Conservation (phyloP, 2,113 vertebrate genomes). For the Takifugu flavidus region DNA sequence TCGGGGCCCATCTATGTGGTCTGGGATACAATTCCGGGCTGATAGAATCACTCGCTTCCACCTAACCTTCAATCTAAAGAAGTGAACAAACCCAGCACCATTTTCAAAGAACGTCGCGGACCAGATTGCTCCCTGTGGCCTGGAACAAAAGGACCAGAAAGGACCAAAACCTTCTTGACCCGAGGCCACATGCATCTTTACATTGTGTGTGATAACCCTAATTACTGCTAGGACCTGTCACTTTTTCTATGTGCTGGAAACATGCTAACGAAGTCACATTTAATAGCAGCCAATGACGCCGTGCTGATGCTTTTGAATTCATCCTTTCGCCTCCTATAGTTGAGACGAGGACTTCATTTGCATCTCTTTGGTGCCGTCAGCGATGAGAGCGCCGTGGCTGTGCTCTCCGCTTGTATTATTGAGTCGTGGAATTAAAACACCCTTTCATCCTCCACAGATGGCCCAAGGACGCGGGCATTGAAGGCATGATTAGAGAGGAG, state of each 20-base stretch:
- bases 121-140: too few relatives aligned
- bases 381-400: neutral
- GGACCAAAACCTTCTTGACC: too few relatives aligned
- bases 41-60: slow-evolving; percentile 38
- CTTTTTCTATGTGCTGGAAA: too few relatives aligned
- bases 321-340: neutral
- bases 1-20: too few relatives aligned
- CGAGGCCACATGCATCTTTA: too few relatives aligned
- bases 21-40: too few relatives aligned
- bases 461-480: neutral
- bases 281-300: neutral
- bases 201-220: too few relatives aligned
- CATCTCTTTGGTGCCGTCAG: neutral
- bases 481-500: neutral
- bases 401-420: neutral
- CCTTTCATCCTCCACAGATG: neutral
- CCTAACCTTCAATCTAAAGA: slow-evolving; percentile 31
- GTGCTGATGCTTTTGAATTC: neutral
- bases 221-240: too few relatives aligned
- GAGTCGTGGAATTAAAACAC: neutral
- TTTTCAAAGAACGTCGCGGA: slow-evolving; percentile 14
- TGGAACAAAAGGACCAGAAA: too few relatives aligned
- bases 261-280: too few relatives aligned
- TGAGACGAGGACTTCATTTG: neutral
- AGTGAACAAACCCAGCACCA: slow-evolving; percentile 14